Conservation (phyloP, 2,888 invertebrate genomes). For the Agonopterix arenella region DNA sequence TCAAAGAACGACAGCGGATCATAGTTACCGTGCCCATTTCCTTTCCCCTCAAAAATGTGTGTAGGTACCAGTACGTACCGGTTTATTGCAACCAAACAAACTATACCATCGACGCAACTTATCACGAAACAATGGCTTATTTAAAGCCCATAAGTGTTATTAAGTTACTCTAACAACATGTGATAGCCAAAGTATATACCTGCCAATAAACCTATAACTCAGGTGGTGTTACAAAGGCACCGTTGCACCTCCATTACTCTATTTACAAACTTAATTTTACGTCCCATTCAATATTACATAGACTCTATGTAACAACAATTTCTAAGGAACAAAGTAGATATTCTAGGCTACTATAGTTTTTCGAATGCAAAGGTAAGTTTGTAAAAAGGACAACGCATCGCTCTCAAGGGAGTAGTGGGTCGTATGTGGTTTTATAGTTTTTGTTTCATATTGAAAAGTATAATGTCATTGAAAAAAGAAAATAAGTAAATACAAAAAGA, state of each 20-base stretch:
- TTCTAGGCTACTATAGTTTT: too few relatives aligned
- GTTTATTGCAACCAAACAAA: too few relatives aligned
- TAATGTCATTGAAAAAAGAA: neutral
- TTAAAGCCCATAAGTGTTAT: conserved; percentile 4
- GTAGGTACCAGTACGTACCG: too few relatives aligned
- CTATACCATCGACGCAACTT: neutral
- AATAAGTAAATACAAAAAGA: too few relatives aligned
- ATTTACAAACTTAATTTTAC: conserved; percentile 11
- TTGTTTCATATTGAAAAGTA: conserved; percentile 23
- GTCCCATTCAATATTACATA: neutral
- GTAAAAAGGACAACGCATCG: conserved; percentile 29
- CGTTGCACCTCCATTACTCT: conserved; percentile 27
- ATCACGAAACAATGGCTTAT: conserved; percentile 6
- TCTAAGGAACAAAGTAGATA: neutral
- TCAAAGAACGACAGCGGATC: too few relatives aligned
- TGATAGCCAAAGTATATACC: neutral
- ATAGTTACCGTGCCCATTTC: too few relatives aligned
- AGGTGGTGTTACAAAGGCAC: conserved; percentile 27
- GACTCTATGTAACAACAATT: neutral
- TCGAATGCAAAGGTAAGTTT: conserved; percentile 7
- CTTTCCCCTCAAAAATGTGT: too few relatives aligned
- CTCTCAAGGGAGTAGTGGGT: conserved; percentile 26
- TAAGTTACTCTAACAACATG: conserved; percentile 1
- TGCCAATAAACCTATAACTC: conserved; percentile 33
- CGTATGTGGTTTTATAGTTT: conserved; percentile 28